Base-by-base conservation (phyloP, 2,888 invertebrate species). In the Platycheirus rosarum region DNA sequence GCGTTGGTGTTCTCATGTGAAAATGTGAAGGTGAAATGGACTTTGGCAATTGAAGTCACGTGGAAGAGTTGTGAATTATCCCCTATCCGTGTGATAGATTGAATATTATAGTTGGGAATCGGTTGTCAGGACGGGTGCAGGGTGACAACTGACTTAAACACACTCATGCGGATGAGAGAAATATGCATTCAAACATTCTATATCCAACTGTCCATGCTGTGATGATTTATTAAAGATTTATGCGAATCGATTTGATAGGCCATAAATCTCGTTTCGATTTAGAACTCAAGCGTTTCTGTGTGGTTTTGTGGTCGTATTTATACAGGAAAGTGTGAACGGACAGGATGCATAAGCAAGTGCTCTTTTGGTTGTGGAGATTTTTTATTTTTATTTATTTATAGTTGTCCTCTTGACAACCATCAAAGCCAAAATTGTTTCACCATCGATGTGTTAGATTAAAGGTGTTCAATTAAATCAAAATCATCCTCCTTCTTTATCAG, bases 151-250 rank as follows among this genome's bases (percentile, higher is more conserved):
- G 7, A 18, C n/a, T 7, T 11, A 11, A 40, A 40, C 60, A 57
- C 13, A 35, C 26, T 13, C n/a, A 8, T 69, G 37, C 16, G 16
- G n/a, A 29, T 48, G 42, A 8, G 42, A 40, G 57, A 57, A 57
- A 40, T 57, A 40, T 57, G 68, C 62, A 53, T 63, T 14, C 51
- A 40, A 49, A 23, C 7, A 29, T 20, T 55, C 55, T 40, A 13
- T 23, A 70, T 65, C 65, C 42, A 48, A 66, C 66, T 63, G 55
- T 68, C 62, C 62, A 13, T 29, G 26, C 46, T 71, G 70, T 71
- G 65, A 76, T 80, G 80, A 80, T 80, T 80, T 80, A 80, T 80
- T 70, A 76, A 80, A 76, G 80, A 80, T 80, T 80, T 76, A 71
- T 71, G 76, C 32, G 66, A 66, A 76, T 80, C 76, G 46, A 76